Percentiles rank a stretch among this genome's conserved stretches.
These are phyloP conservation scores for Cotesia glomerata DNA, from an alignment of 1,140 invertebrate species.

Conservation along the genomic window DNA sequence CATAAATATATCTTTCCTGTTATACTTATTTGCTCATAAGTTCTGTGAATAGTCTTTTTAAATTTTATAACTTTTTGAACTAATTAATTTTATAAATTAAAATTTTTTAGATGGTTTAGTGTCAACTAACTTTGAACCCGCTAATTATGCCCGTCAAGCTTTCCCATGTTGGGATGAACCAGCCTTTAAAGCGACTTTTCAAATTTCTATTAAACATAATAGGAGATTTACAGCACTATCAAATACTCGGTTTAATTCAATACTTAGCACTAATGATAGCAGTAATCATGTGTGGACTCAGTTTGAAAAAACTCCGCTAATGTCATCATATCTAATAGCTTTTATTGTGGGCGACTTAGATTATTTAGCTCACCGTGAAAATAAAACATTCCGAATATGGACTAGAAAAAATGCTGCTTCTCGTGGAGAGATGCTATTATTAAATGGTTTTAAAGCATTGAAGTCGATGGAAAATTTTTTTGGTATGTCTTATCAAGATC, in stretches of 20 bases:
- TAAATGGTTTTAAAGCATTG: constrained; percentile 44
- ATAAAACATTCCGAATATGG: constrained; percentile 50
- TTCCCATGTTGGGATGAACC: constrained; percentile 82
- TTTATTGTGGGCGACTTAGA: constrained; percentile 75
- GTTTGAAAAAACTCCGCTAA: constrained; percentile 49
- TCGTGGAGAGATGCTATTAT: constrained; percentile 59
- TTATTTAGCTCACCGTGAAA: not conserved
- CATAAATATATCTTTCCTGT: no score
- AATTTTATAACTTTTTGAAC: no score
- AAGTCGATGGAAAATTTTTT: constrained; percentile 41
- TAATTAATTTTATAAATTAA: constrained; percentile 11
- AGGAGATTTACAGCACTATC: constrained; percentile 54
- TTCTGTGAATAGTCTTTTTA: no score
- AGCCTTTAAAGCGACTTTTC: constrained; percentile 65
- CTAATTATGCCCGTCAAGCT: constrained; percentile 69
- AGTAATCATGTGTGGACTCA: not conserved
- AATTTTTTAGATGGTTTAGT: constrained; percentile 49
- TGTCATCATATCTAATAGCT: constrained; percentile 81
- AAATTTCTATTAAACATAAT: constrained; percentile 60
- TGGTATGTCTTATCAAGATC: constrained; percentile 31
- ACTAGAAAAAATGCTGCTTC: constrained; percentile 65
- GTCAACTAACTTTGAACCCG: constrained; percentile 74
- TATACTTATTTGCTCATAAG: no score
- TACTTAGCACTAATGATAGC: not conserved
- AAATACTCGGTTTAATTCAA: constrained; percentile 55